Conservation (phyloP, 2,797 vertebrate genomes). For the Platalea minor region DNA sequence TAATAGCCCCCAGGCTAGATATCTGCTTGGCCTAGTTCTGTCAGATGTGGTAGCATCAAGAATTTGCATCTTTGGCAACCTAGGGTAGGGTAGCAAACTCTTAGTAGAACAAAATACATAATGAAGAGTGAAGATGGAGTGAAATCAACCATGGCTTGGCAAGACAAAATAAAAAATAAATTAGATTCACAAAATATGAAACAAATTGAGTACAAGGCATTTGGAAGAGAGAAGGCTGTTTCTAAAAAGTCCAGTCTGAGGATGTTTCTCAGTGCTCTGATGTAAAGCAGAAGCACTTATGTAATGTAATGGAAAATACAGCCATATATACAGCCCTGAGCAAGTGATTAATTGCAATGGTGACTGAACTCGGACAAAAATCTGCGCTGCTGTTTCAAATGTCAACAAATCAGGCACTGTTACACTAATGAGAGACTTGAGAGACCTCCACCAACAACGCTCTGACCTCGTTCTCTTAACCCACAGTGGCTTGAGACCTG, state of each 20-base stretch:
- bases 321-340: constrained; percentile 1
- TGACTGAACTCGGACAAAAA: neutral
- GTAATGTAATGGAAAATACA: constrained; percentile 50
- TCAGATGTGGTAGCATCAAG: constrained; percentile 48
- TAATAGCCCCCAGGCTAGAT: constrained; percentile 9
- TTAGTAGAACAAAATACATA: neutral
- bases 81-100: neutral
- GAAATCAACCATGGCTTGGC: neutral
- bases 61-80: neutral
- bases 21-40: constrained; percentile 48
- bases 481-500: constrained; percentile 10
- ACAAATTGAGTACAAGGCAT: neutral
- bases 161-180: neutral
- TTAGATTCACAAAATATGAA: neutral
- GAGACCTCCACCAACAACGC: neutral
- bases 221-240: neutral
- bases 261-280: neutral
- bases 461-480: constrained; percentile 12
- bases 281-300: constrained; percentile 43
- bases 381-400: neutral
- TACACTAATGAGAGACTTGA: neutral
- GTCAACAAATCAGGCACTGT: neutral
- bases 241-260: neutral
- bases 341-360: neutral
- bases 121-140: neutral